A percentile compares a stretch with the other conserved stretches of the same genome.
Conservation (phyloP, 2,113 vertebrate species). For the Thunnus maccoyii region DNA sequence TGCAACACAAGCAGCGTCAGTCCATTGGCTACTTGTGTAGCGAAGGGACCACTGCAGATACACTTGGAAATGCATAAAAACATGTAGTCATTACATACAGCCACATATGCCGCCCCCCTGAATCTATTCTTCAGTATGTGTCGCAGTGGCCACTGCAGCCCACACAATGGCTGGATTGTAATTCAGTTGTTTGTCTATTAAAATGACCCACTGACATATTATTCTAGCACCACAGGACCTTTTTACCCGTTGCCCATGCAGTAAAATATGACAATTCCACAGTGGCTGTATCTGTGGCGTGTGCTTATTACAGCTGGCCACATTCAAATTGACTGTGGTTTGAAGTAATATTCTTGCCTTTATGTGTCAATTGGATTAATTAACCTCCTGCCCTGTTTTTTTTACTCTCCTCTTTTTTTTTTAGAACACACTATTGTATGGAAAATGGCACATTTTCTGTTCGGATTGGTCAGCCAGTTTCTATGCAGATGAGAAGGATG, state of each 20-base stretch:
- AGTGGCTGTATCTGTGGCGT: not conserved
- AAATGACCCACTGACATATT: constrained; percentile 26
- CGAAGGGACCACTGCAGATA: not conserved
- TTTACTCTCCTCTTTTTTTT: constrained; percentile 24
- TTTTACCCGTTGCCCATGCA: not conserved
- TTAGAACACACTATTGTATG: constrained; percentile 42
- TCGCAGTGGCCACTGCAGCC: not conserved
- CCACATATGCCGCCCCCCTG: not conserved
- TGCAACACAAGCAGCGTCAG: not conserved
- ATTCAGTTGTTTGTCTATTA: constrained; percentile 9
- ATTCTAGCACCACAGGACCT: not conserved
- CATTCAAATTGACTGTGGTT: constrained; percentile 30
- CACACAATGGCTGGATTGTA: constrained; percentile 10
- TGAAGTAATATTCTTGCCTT: constrained; percentile 34
- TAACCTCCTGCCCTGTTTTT: constrained; percentile 56
- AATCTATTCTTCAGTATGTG: not conserved
- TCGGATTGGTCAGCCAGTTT: constrained; percentile 60
- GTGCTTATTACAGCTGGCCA: constrained; percentile 11
- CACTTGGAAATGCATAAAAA: not conserved
- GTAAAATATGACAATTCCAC: not conserved
- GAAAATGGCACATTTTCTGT: constrained; percentile 11
- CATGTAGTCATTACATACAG: not conserved
- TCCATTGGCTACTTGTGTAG: no score
- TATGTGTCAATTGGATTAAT: constrained; percentile 60
- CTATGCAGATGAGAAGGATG: constrained; percentile 63